Conservation (phyloP, 2,797 vertebrate genomes). For the Natrix natrix region DNA sequence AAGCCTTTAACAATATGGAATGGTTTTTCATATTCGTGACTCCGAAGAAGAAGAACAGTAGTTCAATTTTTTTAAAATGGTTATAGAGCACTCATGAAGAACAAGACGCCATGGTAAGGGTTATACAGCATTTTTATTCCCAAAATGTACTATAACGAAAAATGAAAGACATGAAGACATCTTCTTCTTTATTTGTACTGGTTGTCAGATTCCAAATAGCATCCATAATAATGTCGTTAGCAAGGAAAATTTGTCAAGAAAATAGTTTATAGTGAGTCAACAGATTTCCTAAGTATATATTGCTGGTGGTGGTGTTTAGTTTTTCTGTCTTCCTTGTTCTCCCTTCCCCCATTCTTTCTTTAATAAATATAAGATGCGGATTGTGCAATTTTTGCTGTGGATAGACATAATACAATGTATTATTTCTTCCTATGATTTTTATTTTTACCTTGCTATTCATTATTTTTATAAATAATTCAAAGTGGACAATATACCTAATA, state of each 20-base stretch:
- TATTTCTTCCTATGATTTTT: not conserved
- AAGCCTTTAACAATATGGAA: not conserved
- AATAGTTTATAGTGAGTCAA: not conserved
- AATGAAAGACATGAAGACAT: not conserved
- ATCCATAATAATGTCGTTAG: not conserved
- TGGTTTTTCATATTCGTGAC: not conserved
- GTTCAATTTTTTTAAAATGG: not conserved
- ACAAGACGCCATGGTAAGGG: not conserved
- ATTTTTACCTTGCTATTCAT: not conserved
- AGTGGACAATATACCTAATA: not conserved
- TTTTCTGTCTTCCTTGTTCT: not conserved
- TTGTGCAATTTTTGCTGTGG: not conserved
- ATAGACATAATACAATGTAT: not conserved
- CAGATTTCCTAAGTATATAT: not conserved
- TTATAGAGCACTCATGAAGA: not conserved
- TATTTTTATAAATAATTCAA: not conserved
- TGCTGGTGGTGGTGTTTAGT: not conserved
- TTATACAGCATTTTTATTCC: not conserved
- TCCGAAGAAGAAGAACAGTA: not conserved
- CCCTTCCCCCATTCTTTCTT: not conserved
- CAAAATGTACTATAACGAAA: not conserved
- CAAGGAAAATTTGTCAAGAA: not conserved
- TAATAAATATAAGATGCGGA: not conserved
- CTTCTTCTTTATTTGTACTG: not conserved
- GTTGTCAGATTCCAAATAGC: too few relatives aligned